Evolutionary conservation across 1,140 invertebrate species (phyloP).

Genomic region (Habropoda laboriosa): DNA sequence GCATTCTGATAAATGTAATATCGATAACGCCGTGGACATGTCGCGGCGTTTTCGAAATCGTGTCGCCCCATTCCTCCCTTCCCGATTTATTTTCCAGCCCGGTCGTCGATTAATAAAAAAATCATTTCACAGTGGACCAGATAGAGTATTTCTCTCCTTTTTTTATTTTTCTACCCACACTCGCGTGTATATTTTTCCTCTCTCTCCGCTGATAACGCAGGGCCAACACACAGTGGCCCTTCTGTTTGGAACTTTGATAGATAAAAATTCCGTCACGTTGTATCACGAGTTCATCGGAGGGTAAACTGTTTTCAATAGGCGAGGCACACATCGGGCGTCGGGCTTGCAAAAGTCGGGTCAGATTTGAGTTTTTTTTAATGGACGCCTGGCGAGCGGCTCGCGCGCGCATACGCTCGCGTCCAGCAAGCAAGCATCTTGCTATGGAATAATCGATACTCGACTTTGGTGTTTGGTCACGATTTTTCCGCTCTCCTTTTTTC

Average conservation of each 20-base stretch:
- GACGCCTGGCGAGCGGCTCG: neutral
- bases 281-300: neutral
- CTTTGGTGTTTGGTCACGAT: neutral
- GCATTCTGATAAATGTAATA: constrained; percentile 47
- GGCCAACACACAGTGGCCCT: too few relatives aligned
- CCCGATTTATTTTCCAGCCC: neutral
- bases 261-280: constrained; percentile 11
- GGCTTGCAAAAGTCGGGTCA: neutral
- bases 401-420: neutral
- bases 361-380: constrained; percentile 29
- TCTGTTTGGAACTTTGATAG: neutral
- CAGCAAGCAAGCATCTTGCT: constrained; percentile 4
- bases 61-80: neutral
- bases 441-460: constrained; percentile 19
- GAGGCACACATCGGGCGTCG: neutral
- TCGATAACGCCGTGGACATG: constrained; percentile 33
- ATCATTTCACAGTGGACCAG: constrained; percentile 4
- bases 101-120: constrained; percentile 26
- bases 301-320: constrained; percentile 35
- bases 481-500: neutral
- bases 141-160: neutral
- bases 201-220: too few relatives aligned
- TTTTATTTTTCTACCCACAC: too few relatives aligned
- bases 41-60: constrained; percentile 14
- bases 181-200: neutral